phyloP scores from a whole-genome alignment of 2,888 invertebrate genomes.

The Ellobium chinense region DNA sequence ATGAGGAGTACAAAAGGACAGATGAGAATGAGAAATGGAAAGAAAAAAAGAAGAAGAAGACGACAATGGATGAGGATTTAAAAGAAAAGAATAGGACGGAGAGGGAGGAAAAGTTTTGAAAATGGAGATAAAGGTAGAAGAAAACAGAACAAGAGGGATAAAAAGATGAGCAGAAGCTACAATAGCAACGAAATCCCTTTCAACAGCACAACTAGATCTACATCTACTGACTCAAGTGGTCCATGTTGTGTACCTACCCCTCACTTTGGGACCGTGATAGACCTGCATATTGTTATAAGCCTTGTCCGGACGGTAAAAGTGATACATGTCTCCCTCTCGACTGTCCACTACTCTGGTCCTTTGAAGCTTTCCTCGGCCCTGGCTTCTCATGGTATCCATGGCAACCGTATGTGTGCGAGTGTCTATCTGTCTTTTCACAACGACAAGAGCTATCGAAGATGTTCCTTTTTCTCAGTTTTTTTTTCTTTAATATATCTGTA shows the following conservation, averaged over 20 bases:
- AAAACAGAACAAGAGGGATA: neutral
- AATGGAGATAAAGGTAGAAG: neutral
- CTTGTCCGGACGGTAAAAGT: neutral
- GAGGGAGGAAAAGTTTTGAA: neutral
- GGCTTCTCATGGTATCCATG: slow-evolving; percentile 12
- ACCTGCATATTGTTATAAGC: neutral
- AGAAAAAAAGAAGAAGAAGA: neutral
- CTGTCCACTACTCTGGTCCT: slow-evolving; percentile 34
- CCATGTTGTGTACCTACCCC: slow-evolving; percentile 27
- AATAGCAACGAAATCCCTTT: neutral
- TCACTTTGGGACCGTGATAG: neutral
- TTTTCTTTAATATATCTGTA: too few relatives aligned
- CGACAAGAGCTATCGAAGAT: too few relatives aligned
- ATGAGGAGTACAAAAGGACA: neutral
- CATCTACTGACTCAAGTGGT: too few relatives aligned
- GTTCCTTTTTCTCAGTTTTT: too few relatives aligned
- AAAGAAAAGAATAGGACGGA: neutral
- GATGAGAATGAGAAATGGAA: neutral
- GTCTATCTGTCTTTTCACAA: too few relatives aligned
- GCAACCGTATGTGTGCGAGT: neutral
- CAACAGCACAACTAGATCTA: too few relatives aligned
- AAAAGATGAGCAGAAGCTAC: neutral
- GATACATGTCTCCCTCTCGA: slow-evolving; percentile 24
- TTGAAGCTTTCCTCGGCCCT: slow-evolving; percentile 23
- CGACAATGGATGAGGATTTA: neutral